phyloP scores from a whole-genome alignment of 2,888 invertebrate species.

The Conchocele bisecta region DNA sequence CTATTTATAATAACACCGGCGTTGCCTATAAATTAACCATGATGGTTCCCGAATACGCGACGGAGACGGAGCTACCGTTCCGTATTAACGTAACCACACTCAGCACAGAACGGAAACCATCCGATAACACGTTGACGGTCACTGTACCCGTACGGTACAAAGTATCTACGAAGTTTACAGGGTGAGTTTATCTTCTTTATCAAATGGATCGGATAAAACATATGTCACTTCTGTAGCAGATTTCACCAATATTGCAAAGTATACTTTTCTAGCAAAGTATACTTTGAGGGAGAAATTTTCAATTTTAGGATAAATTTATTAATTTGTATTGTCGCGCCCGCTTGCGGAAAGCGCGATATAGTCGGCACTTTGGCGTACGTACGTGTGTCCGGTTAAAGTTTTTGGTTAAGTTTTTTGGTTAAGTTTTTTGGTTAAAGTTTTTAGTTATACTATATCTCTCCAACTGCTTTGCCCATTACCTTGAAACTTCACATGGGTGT shows the following conservation, averaged over 20 bases:
- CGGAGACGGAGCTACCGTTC: slow-evolving; percentile 48
- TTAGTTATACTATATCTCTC: too few species aligned
- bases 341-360: too few species aligned
- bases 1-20: slow-evolving; percentile 37
- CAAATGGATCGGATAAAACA: neutral
- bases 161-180: slow-evolving; percentile 54
- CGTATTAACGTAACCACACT: slow-evolving; percentile 61
- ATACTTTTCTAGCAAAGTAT: neutral
- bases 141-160: slow-evolving; percentile 56
- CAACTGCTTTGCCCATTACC: too few species aligned
- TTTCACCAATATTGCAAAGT: neutral
- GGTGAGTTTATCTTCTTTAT: slow-evolving; percentile 44
- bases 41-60: slow-evolving; percentile 46
- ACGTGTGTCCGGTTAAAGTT: too few species aligned
- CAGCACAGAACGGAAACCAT: slow-evolving; percentile 40
- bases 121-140: slow-evolving; percentile 49
- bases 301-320: too few species aligned
- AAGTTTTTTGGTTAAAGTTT: too few species aligned
- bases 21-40: slow-evolving; percentile 46
- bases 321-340: too few species aligned
- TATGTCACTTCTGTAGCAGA: neutral
- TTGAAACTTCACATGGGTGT: too few species aligned
- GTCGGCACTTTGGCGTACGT: too few species aligned
- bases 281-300: too few species aligned
- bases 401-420: too few species aligned